Conservation (phyloP, 2,888 invertebrate species). For the Napeogenes inachia region DNA sequence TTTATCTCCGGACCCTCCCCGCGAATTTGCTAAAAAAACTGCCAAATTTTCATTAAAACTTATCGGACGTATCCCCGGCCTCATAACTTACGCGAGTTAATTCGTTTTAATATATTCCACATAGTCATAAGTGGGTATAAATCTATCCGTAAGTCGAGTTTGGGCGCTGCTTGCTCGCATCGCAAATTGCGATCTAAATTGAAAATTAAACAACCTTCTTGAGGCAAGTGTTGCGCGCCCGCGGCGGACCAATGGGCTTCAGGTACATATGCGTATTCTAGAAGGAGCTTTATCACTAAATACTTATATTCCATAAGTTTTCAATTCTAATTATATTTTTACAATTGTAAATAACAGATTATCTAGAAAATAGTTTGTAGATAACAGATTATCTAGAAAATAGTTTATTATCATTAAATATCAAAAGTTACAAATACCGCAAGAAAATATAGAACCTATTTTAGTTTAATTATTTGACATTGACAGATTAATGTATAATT, state of each 20-base stretch:
- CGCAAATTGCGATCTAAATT: slow-evolving; percentile 79
- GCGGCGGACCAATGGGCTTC: slow-evolving; percentile 33
- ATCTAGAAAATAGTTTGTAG: too few relatives aligned
- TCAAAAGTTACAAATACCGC: too few relatives aligned
- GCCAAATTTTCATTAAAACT: slow-evolving; percentile 66
- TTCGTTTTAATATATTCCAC: slow-evolving; percentile 71
- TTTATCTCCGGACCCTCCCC: slow-evolving; percentile 50
- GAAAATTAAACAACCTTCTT: slow-evolving; percentile 73
- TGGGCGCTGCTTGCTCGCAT: slow-evolving; percentile 68
- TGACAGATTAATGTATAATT: slow-evolving; percentile 7
- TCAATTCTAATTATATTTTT: too few relatives aligned
- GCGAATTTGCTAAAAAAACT: slow-evolving; percentile 66
- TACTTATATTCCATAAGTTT: not conserved
- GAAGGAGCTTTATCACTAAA: slow-evolving; percentile 4
- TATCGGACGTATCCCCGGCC: slow-evolving; percentile 54
- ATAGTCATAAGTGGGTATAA: slow-evolving; percentile 58
- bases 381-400: too few relatives aligned
- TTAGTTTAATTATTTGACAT: not conserved
- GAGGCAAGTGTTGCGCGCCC: slow-evolving; percentile 36
- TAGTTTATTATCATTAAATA: too few relatives aligned
- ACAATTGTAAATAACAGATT: too few relatives aligned
- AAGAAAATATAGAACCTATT: not conserved
- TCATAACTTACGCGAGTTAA: slow-evolving; percentile 70
- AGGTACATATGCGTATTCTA: slow-evolving; percentile 16
- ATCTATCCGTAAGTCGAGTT: slow-evolving; percentile 71